phyloP scores from a whole-genome alignment of 2,113 vertebrate genomes.

The Corydoras maculifer region DNA sequence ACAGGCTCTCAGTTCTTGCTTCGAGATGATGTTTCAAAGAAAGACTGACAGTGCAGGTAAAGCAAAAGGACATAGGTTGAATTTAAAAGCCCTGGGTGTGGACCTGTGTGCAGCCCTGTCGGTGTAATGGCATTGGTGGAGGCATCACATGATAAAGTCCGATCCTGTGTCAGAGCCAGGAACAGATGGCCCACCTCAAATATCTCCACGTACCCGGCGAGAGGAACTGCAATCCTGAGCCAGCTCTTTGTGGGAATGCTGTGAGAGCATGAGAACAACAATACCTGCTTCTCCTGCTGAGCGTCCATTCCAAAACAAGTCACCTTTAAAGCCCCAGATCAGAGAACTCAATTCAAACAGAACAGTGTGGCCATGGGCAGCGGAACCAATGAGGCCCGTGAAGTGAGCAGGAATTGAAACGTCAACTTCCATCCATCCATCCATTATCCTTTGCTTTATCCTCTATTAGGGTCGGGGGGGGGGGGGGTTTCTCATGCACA shows the following conservation, averaged over 20 bases:
- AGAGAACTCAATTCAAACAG: too few relatives aligned
- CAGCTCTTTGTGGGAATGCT: conserved; percentile 29
- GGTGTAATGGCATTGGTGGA: not conserved
- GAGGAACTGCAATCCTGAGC: conserved; percentile 33
- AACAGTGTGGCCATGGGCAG: too few relatives aligned
- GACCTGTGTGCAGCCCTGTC: not conserved
- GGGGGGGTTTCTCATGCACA: too few relatives aligned
- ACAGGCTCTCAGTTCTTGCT: too few relatives aligned
- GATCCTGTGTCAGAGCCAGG: conserved; percentile 32
- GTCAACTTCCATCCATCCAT: too few relatives aligned
- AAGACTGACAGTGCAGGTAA: not conserved
- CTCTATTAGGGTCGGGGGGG: too few relatives aligned
- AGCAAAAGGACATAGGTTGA: not conserved
- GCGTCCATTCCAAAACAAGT: not conserved
- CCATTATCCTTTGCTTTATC: too few relatives aligned
- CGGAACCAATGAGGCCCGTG: too few relatives aligned
- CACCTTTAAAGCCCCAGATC: too few relatives aligned
- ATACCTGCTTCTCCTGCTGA: conserved; percentile 21
- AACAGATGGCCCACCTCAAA: conserved; percentile 37
- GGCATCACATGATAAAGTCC: conserved; percentile 33
- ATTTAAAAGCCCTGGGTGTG: not conserved
- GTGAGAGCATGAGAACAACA: conserved; percentile 17
- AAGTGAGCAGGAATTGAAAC: too few relatives aligned
- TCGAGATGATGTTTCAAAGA: not conserved
- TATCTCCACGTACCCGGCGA: not conserved